phyloP scores from a whole-genome alignment of 2,113 vertebrate genomes.

The Anolis sagrei region DNA sequence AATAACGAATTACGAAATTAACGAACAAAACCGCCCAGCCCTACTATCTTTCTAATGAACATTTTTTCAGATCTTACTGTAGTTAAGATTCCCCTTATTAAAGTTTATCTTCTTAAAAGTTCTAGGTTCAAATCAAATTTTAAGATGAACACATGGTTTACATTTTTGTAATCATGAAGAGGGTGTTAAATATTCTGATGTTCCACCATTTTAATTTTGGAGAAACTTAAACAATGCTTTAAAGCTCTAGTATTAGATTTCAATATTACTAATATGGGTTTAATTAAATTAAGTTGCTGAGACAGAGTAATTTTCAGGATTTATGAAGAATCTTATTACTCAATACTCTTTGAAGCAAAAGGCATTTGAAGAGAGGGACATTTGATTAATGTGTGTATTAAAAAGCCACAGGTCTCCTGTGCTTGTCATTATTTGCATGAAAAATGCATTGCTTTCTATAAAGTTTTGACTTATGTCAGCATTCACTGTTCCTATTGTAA shows the following conservation, averaged over 20 bases:
- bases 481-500: constrained; percentile 65
- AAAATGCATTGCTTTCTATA: constrained; percentile 54
- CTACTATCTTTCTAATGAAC: background rate
- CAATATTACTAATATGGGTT: constrained; percentile 21
- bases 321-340: constrained; percentile 42
- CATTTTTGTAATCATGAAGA: background rate
- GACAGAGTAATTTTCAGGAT: constrained; percentile 55
- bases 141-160: background rate
- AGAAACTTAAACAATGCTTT: constrained; percentile 25
- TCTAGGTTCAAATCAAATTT: background rate
- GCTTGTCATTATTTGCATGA: constrained; percentile 53
- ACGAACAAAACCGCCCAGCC: no score
- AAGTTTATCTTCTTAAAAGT: background rate
- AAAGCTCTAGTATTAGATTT: constrained; percentile 1
- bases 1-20: no score
- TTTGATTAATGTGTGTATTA: constrained; percentile 62
- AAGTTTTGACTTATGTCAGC: constrained; percentile 58
- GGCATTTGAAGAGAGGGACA: constrained; percentile 50
- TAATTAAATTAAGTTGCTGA: constrained; percentile 48
- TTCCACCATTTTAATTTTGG: constrained; percentile 12
- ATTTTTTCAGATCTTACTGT: background rate
- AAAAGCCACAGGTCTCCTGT: constrained; percentile 44
- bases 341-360: constrained; percentile 46
- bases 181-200: background rate
- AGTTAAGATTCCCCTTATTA: background rate